Percentiles rank a stretch among this genome's conserved stretches.
phyloP scores from a whole-genome alignment of 2,888 invertebrate genomes.

The Mimachlamys varia region DNA sequence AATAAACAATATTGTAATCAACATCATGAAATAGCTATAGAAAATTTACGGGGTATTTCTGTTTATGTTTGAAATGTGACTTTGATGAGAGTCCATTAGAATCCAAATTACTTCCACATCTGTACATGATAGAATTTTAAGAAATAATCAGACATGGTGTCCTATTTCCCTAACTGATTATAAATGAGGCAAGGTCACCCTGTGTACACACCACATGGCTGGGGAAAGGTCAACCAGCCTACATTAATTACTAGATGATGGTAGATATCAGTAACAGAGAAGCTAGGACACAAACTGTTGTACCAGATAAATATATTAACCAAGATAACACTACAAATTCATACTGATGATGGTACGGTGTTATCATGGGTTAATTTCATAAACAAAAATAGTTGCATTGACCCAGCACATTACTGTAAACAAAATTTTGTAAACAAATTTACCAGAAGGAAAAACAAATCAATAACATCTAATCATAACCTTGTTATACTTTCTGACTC shows the following conservation, averaged over 20 bases:
- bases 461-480: neutral
- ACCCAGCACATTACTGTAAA: neutral
- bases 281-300: neutral
- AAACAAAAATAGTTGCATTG: neutral
- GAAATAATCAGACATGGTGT: neutral
- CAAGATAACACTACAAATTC: neutral
- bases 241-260: neutral
- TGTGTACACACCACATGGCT: neutral
- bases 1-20: no score
- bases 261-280: neutral
- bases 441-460: neutral
- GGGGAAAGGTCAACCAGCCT: neutral
- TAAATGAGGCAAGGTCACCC: neutral
- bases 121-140: neutral
- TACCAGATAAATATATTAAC: constrained; percentile 5
- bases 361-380: neutral
- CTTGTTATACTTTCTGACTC: no score
- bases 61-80: no score
- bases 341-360: no score
- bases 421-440: neutral
- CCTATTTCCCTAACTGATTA: neutral
- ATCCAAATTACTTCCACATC: no score
- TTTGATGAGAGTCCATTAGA: no score
- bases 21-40: no score
- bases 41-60: no score